These are phyloP conservation scores for Scaptomyza graminum DNA, from an alignment of 1,140 invertebrate species.

Conservation along the genomic window DNA sequence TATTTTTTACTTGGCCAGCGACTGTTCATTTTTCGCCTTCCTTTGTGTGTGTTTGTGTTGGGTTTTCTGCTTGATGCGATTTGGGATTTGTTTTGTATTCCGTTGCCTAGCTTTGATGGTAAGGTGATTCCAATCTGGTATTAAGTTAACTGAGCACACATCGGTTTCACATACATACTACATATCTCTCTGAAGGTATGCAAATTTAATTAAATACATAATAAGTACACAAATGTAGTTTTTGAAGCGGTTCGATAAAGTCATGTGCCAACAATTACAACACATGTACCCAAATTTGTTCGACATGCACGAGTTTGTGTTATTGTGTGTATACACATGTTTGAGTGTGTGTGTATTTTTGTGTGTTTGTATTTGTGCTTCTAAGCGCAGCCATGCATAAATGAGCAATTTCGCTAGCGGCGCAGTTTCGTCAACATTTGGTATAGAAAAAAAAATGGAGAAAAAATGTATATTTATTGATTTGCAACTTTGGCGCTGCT, in stretches of 20 bases:
- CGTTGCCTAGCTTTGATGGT: slow-evolving; percentile 13
- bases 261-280: slow-evolving; percentile 72
- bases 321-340: too few relatives aligned
- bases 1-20: slow-evolving; percentile 65
- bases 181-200: not conserved
- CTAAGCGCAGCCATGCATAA: slow-evolving; percentile 75
- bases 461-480: slow-evolving; percentile 72
- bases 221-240: slow-evolving; percentile 11
- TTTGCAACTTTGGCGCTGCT: slow-evolving; percentile 62
- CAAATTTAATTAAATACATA: slow-evolving; percentile 16
- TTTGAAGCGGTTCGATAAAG: slow-evolving; percentile 23
- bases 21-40: slow-evolving; percentile 64
- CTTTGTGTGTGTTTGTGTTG: slow-evolving; percentile 49
- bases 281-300: slow-evolving; percentile 41
- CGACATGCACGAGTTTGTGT: slow-evolving; percentile 34
- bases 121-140: slow-evolving; percentile 31
- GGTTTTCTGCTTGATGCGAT: slow-evolving; percentile 47
- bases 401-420: slow-evolving; percentile 73
- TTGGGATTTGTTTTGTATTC: slow-evolving; percentile 62
- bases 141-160: slow-evolving; percentile 16
- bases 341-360: not conserved
- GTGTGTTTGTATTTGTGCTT: slow-evolving; percentile 43
- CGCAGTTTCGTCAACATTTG: slow-evolving; percentile 77
- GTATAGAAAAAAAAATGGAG: slow-evolving; percentile 10
- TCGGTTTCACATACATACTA: slow-evolving; percentile 13